Evolutionary conservation across 2,888 invertebrate species (phyloP).

Genomic region (Smittia aterrima): DNA sequence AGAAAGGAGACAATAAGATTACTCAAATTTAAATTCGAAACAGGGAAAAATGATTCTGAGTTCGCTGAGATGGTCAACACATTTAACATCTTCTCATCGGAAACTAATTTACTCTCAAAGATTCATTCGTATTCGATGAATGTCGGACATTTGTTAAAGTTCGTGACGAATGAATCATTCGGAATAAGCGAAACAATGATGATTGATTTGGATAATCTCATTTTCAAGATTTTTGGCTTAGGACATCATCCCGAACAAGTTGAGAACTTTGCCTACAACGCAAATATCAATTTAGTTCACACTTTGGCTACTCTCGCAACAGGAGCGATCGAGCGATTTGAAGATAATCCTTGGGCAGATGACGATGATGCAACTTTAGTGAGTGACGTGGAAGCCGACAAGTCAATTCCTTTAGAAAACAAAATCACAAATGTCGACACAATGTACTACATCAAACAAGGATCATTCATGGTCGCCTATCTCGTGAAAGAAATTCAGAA

Average conservation of each 20-base stretch:
- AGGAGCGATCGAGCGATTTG: no score
- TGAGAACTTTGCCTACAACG: not conserved
- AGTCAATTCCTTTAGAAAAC: no score
- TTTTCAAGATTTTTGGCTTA: not conserved
- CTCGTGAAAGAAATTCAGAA: conserved; percentile 26
- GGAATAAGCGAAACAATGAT: not conserved
- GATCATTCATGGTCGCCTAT: conserved; percentile 9
- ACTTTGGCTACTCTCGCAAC: not conserved
- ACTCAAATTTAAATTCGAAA: no score
- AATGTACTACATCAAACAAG: conserved; percentile 19
- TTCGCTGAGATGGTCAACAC: conserved; percentile 48
- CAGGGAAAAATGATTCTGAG: conserved; percentile 45
- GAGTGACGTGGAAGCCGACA: no score
- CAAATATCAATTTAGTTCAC: conserved; percentile 21
- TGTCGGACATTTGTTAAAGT: conserved; percentile 39
- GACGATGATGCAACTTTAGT: no score
- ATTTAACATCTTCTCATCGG: conserved; percentile 50
- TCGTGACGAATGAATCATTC: not conserved
- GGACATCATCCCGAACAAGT: conserved; percentile 1
- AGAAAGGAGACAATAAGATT: not conserved
- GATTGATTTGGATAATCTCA: not conserved
- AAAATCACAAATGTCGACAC: not conserved
- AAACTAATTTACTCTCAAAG: conserved; percentile 50
- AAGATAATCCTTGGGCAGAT: no score
- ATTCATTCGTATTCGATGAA: conserved; percentile 50